A percentile compares a stretch with the other conserved stretches of the same genome.
These are phyloP conservation scores for Octomys mimax DNA, from an alignment of 2,797 vertebrate genomes.

Conservation along the genomic window DNA sequence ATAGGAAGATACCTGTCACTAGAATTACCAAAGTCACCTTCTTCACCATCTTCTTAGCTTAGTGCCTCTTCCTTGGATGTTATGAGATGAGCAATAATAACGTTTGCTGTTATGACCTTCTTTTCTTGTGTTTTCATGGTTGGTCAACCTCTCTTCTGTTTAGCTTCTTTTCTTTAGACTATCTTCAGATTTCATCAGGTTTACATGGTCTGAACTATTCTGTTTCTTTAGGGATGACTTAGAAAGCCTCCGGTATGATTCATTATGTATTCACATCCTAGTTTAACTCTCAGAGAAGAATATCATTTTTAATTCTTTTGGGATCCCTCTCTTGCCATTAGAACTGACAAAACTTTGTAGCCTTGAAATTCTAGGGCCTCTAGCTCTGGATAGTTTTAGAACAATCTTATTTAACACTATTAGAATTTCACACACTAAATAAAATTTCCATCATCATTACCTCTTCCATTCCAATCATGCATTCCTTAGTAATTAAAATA, in stretches of 20 bases:
- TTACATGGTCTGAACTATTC: conserved; percentile 45
- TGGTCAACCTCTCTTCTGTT: background rate
- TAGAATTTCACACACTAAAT: conserved; percentile 55
- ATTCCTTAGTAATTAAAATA: conserved; percentile 38
- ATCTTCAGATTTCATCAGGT: background rate
- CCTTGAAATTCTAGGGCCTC: conserved; percentile 20
- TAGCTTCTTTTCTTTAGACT: conserved; percentile 12
- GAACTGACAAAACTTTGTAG: background rate
- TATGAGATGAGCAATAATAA: background rate
- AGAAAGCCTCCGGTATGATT: conserved; percentile 60
- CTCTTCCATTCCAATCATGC: background rate
- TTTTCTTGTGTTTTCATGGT: background rate
- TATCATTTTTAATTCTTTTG: conserved; percentile 64
- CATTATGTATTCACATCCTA: conserved; percentile 43
- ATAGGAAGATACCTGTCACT: background rate
- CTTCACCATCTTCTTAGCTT: background rate
- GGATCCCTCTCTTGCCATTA: conserved; percentile 29
- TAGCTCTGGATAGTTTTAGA: conserved; percentile 42
- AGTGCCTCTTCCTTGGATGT: background rate
- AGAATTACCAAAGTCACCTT: background rate
- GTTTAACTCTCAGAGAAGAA: conserved; percentile 57
- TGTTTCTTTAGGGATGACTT: conserved; percentile 63
- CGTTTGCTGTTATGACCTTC: background rate
- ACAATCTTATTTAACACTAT: conserved; percentile 67
- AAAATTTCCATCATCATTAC: background rate